Conservation (phyloP, 2,888 invertebrate genomes). For the Cephus runcator region DNA sequence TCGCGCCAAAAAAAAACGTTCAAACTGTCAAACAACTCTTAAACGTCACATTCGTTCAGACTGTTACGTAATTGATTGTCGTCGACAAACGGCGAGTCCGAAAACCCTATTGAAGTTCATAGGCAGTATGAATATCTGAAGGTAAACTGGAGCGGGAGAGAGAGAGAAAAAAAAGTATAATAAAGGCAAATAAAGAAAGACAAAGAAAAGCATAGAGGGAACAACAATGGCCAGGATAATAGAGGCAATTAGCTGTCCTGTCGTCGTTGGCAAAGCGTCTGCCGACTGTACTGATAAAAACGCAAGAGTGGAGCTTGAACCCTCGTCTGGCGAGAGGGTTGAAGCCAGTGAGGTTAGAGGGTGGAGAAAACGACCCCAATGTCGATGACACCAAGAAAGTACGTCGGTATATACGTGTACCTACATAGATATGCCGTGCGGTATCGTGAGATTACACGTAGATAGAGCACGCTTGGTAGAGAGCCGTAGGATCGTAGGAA, state of each 20-base stretch:
- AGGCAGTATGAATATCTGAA: not conserved
- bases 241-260: slow-evolving; percentile 30
- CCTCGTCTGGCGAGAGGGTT: not conserved
- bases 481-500: not conserved
- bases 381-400: not conserved
- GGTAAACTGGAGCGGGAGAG: not conserved
- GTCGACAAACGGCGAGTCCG: not conserved
- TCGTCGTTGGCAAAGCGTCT: not conserved
- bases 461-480: not conserved
- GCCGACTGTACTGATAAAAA: slow-evolving; percentile 22
- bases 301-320: not conserved
- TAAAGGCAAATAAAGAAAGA: not conserved
- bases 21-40: no score
- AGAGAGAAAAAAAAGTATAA: not conserved
- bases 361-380: not conserved
- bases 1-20: not conserved
- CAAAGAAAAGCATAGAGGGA: slow-evolving; percentile 5
- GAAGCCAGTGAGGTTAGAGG: not conserved
- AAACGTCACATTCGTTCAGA: not conserved
- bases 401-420: not conserved
- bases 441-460: not conserved
- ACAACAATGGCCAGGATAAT: slow-evolving; percentile 38
- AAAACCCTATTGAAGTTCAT: not conserved
- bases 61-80: not conserved
- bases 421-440: not conserved